Base-by-base conservation (phyloP, 30 jellyfish, hydroid and myxozoan species). In the Cassiopea andromeda region DNA sequence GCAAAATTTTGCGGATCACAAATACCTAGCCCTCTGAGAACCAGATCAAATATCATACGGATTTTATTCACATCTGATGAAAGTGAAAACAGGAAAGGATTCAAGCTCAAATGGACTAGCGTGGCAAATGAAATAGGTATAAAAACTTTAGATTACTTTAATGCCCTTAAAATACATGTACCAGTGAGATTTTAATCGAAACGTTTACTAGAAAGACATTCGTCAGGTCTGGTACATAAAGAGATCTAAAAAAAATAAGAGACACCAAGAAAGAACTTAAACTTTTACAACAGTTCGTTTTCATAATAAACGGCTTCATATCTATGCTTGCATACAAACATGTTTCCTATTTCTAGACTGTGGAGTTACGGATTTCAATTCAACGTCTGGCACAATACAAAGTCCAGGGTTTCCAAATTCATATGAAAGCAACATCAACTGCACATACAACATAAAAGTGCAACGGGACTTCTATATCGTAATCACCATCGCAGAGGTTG, bases 71-170 rank as follows among this genome's bases (percentile, higher is more conserved):
- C 78, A 1, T 80, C 93, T 48, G 97, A 90, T 64, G 97, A 90
- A 27, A 77, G 90, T 75, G 93, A 77, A 47, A 90, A 78, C 54
- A 71, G 87, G 46, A 76, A 78, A 76, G 97, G 97, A 17, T 90
- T 90, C 81, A 75, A 83, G 46, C 92, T 90, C 27, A 71, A 46
- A 17, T 89, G 96, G 96, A 78, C 45, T 59, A 85, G 84, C 27
- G 57, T 69, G 6, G 7, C 89, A 17, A 68, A 27, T 19, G 69
- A 46, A 2, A 44, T 7, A 0, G 82, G 88, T 84, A 84, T 8
- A 43, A 18, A 1, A 54, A 10, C 12, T 54, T 54, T 3, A 54
- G 7, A 54, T 54, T 3, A 3, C 12, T 9, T 0, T 9, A 54
- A 3, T 54, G 64, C 12, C 12, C 7, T 54, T 54, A 54, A 3